Evolutionary conservation across 2,113 vertebrate genomes (phyloP), one percentile per base, ranked within the genome.

Genomic region (Clarias gariepinus): DNA sequence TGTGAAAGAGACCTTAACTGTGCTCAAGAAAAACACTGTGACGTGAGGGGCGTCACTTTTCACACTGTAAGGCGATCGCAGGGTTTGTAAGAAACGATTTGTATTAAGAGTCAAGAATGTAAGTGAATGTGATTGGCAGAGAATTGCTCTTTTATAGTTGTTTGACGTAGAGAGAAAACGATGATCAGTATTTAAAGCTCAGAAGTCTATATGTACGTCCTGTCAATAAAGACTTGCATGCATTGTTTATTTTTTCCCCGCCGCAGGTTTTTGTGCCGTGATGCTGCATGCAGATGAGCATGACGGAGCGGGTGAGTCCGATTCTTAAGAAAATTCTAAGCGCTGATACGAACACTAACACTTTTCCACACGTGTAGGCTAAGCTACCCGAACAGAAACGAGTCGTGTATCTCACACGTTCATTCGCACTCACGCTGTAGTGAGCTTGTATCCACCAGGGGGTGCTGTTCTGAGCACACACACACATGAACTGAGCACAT

Each of bases 221-320:
- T 3, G 69, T 23, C 71, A 71, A 16, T 41, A 30, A 68, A 16
- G 21, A 23, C 33, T 74, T 0, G 18, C n/a, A 8, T 55, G 0
- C 21, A 4, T 11, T 78, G 25, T 7, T 41, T 28, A 30, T 21
- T 1, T 25, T 1, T 25, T 33, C 81, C 64, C 74, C 47, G 60
- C 90, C 90, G n/a, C 92, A 97, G 96, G 94, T 78, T 96, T 96
- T 87, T 95, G 91, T 93, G 83, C 55, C 58, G 95, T 94, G 83
- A 90, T 93, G 16, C 9, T 95, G 88, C 95, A 96, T 85, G 90
- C 92, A 0, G 94, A 95, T 21, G 93, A 94, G 68, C 91, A 92
- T 86, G 82, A 93, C 86, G 81, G 85, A 66, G 92, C 93, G 87
- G 93, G 95, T 95, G 86, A 94, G 94, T 92, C 33, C 6, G 11